These are phyloP conservation scores for Gavialis gangeticus DNA, from an alignment of 2,113 vertebrate genomes.

Conservation along the genomic window DNA sequence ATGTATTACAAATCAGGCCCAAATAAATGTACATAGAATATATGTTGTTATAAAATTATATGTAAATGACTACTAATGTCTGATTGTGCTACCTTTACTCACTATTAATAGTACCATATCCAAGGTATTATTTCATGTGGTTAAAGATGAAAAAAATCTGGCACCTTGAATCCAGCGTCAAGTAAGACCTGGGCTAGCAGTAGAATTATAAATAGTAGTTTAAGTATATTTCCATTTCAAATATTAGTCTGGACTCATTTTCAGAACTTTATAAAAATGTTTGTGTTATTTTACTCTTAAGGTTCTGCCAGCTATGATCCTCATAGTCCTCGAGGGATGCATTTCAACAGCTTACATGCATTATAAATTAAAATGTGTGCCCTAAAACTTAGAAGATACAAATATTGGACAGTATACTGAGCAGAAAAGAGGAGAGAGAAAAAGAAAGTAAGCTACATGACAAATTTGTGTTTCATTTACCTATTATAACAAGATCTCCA, in stretches of 20 bases:
- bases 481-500: conserved; percentile 15
- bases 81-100: neutral
- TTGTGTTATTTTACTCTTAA: neutral
- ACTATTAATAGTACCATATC: neutral
- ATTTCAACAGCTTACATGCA: neutral
- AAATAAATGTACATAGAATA: neutral
- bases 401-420: neutral
- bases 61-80: neutral
- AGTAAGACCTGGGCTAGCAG: conserved; percentile 35
- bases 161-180: neutral
- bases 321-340: rapidly evolving
- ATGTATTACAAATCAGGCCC: neutral
- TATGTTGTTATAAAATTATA: neutral
- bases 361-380: neutral
- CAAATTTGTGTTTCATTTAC: conserved; percentile 19
- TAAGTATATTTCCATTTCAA: conserved; percentile 58
- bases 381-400: neutral
- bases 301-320: neutral
- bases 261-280: conserved; percentile 15
- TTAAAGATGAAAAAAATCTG: too few species aligned
- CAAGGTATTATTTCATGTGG: too few species aligned
- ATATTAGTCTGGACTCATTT: conserved; percentile 52
- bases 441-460: neutral
- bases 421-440: neutral
- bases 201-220: conserved; percentile 64